phyloP scores from a whole-genome alignment of 2,888 invertebrate genomes.

The Macrosiphum euphorbiae region DNA sequence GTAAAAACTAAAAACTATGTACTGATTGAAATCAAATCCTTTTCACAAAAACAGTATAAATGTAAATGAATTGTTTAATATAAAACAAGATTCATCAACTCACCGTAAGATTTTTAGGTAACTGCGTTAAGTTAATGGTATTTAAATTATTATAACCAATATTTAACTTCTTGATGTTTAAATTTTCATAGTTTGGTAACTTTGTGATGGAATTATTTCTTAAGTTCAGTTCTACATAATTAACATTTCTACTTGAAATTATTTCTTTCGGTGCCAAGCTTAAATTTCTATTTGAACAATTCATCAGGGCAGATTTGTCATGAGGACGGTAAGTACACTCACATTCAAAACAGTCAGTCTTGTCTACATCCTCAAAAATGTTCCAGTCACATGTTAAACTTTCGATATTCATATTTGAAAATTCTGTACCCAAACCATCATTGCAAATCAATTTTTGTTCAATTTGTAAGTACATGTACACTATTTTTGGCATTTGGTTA shows the following conservation, averaged over 20 bases:
- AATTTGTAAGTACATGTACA: constrained; percentile 70
- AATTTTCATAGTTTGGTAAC: constrained; percentile 15
- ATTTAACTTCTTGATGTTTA: constrained; percentile 59
- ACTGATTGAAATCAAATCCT: neutral
- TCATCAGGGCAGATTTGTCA: constrained; percentile 72
- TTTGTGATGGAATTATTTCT: constrained; percentile 66
- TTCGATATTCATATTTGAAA: constrained; percentile 71
- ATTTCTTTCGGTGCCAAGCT: constrained; percentile 71
- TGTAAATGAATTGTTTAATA: neutral
- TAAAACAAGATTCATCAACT: constrained; percentile 10
- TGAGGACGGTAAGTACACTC: constrained; percentile 72
- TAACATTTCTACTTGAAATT: constrained; percentile 68
- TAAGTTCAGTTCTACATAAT: constrained; percentile 71
- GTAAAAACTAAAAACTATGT: no score
- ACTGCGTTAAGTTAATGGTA: constrained; percentile 55
- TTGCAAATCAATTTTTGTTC: constrained; percentile 72
- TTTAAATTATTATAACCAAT: constrained; percentile 60
- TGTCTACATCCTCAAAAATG: constrained; percentile 65
- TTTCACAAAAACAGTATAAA: neutral
- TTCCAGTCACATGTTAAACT: constrained; percentile 73
- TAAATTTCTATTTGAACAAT: constrained; percentile 73
- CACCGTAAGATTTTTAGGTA: constrained; percentile 67
- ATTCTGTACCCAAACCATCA: constrained; percentile 68
- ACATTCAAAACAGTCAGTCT: constrained; percentile 72
- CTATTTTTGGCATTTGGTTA: constrained; percentile 70